Evolutionary conservation across 1,140 invertebrate genomes (phyloP), one percentile per base, ranked within the genome.

Genomic region (Aphelinus certus): DNA sequence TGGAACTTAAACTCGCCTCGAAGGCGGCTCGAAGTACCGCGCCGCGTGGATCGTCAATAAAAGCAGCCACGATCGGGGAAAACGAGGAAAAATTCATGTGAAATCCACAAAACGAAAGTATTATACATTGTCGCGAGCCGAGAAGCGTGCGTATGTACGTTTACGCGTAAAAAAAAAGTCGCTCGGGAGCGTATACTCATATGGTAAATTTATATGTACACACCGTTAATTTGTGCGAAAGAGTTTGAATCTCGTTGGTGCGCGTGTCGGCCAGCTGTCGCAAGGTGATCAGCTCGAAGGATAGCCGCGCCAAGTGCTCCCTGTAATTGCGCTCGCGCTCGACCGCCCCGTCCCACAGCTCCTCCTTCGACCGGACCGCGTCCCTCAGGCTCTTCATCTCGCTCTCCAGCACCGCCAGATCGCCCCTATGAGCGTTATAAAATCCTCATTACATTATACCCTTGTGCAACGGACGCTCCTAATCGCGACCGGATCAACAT

Each of bases 361-460:
- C 73, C 72, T 88, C 86, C 58, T 79, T 80, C 1, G 66, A 75
- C 6, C 81, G 77, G 3, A 87, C 71, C 0, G 78, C 80, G 57
- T 87, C 83, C 57, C 81, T 80, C 43, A 88, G 73, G 48, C 71
- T 79, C 66, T 78, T 79, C 82, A 87, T 85, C 51, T 87, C 83
- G 1, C 67, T 79, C 51, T 85, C 84, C 49, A 87, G 56, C 48
- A 78, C 78, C 4, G 83, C 81, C 9, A 87, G 64, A 51, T 88
- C 86, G 2, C 81, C 79, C 78, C 86, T 88, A 48, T 71, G 9
- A 53, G 9, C 51, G 9, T 53, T 0, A 26, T 26, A 26, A 26
- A 26, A 26, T 0, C 0, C 26, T 26, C 26, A 26, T 26, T 26
- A 26, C 26, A 26, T 26, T 26, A 26, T 26, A 26, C 26, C 26